A percentile compares a stretch with the other conserved stretches of the same genome.
These are phyloP conservation scores for Morelia viridis DNA, from an alignment of 2,797 vertebrate species.

Conservation along the genomic window DNA sequence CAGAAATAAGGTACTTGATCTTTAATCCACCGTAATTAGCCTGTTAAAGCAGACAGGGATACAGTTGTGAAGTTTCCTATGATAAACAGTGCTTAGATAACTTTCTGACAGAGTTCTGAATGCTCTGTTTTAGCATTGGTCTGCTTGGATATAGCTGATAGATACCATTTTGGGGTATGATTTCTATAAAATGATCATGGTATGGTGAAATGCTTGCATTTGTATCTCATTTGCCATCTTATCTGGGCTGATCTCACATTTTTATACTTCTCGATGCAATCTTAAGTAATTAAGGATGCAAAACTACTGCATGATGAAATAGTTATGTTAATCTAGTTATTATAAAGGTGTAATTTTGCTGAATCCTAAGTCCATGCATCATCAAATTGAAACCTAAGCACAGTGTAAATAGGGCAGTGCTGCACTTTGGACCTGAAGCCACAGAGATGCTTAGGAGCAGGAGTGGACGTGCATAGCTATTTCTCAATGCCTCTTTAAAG, in stretches of 20 bases:
- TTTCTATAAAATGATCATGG: conserved; percentile 18
- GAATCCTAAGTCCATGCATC: background rate
- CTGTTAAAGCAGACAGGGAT: background rate
- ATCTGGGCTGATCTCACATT: background rate
- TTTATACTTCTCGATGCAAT: conserved; percentile 14
- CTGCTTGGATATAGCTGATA: fast-evolving
- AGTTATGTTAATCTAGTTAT: background rate
- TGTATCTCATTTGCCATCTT: background rate
- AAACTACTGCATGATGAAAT: background rate
- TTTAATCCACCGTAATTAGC: background rate
- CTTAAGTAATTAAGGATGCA: background rate
- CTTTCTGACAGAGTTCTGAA: background rate
- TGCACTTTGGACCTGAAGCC: background rate
- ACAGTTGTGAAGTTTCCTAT: background rate
- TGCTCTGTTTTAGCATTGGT: conserved; percentile 8
- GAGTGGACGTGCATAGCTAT: background rate
- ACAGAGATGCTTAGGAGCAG: background rate
- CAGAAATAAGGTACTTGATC: background rate
- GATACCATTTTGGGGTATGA: background rate
- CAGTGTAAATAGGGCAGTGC: background rate
- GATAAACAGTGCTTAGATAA: background rate
- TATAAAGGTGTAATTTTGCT: background rate
- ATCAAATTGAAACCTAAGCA: background rate
- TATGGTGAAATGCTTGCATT: background rate
- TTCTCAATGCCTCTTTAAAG: background rate